Base-by-base conservation (phyloP, 1,140 invertebrate species). In the Hypsibius dujardini region DNA sequence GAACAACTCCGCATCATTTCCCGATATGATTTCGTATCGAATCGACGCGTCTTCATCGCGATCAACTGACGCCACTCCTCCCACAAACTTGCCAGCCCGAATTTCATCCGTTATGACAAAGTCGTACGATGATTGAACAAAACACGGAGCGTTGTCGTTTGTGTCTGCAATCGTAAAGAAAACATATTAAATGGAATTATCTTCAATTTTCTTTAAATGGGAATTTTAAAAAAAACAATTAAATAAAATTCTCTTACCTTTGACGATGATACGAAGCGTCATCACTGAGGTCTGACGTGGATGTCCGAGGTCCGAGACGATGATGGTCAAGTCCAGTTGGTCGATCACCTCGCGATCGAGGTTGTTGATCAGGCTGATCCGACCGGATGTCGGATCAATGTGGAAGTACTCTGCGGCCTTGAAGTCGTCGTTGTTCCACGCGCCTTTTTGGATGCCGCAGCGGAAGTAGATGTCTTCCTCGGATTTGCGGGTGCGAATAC, bases 11-110 rank as follows among this genome's bases (percentile, higher is more conserved):
- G 83, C 84, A 59, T 84, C 81, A 79, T 95, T 92, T 2, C 90
- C 91, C 74, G 88, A 86, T 46, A 88, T 85, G 71, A 96, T 87
- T 73, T 87, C 86, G 76, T 88, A 95, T 69, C 84, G 83, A 3
- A 90, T 79, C n/a, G 79, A 79, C 1, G 81, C 79, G 59, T 81
- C 80, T 50, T 84, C 81, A 46, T 83, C 81, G 47, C 84, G 84
- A 78, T 93, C 90, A 0, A 85, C 84, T 3, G 62, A 80, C 92
- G 90, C 2, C 78, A 80, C 0, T 90, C 90, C 70, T 82, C 81
- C 2, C 92, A 80, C 75, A 82, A 81, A 14, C 86, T 76, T 46
- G 81, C 77, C 45, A 75, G 72, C 47, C 80, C 77, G 69, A 76
- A 77, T 72, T 73, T 74, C 70, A 73, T 78, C 62, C 77, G 76